Percentiles rank a stretch among this genome's conserved stretches.
These are phyloP conservation scores for Euglossa dilemma DNA, from an alignment of 1,140 invertebrate species.

Conservation along the genomic window DNA sequence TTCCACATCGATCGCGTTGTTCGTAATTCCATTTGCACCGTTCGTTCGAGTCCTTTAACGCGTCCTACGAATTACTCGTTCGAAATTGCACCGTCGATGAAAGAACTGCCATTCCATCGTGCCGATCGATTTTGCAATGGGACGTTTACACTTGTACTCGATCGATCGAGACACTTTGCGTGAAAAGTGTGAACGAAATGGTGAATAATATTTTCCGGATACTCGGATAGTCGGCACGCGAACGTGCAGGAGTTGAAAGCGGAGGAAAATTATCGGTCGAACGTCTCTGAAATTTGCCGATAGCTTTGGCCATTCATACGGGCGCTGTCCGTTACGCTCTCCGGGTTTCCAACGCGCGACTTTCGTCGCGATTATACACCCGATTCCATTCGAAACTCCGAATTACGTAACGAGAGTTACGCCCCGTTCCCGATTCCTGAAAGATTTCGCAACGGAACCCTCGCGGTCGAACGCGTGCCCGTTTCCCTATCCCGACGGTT, in stretches of 20 bases:
- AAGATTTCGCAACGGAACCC: not conserved
- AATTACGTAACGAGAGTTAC: slow-evolving; percentile 11
- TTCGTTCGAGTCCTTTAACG: too few relatives aligned
- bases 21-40: too few relatives aligned
- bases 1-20: too few relatives aligned
- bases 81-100: too few relatives aligned
- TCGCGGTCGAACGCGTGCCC: not conserved
- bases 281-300: not conserved
- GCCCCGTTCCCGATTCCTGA: not conserved
- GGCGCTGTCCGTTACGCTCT: not conserved
- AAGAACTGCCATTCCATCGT: too few relatives aligned
- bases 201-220: not conserved
- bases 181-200: not conserved
- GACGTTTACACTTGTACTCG: too few relatives aligned
- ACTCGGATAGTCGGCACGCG: not conserved
- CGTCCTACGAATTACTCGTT: too few relatives aligned
- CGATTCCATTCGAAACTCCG: slow-evolving; percentile 33
- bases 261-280: not conserved
- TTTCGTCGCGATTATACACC: not conserved
- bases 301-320: slow-evolving; percentile 3
- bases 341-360: not conserved
- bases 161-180: too few relatives aligned
- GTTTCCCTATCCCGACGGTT: too few relatives aligned
- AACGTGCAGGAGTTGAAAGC: not conserved
- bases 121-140: too few relatives aligned